Conservation (phyloP, 2,113 vertebrate genomes). For the Camelus dromedarius region DNA sequence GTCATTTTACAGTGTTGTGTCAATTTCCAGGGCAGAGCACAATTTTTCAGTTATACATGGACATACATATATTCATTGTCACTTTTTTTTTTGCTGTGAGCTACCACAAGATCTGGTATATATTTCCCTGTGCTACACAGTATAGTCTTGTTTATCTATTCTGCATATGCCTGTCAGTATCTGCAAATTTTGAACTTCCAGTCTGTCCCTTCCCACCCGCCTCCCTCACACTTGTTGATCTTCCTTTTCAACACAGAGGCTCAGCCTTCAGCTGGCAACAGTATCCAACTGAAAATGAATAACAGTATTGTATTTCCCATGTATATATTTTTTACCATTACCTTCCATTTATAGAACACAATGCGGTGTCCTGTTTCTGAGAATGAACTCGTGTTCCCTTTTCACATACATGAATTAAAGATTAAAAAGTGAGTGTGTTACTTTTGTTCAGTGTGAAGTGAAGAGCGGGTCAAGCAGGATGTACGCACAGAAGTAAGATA, state of each 20-base stretch:
- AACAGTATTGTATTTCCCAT: not conserved
- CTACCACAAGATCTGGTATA: too few relatives aligned
- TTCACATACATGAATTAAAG: not conserved
- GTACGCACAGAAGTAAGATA: not conserved
- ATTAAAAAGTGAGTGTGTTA: not conserved
- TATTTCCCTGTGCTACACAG: too few relatives aligned
- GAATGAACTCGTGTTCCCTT: not conserved
- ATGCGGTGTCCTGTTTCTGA: not conserved
- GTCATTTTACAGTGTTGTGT: too few relatives aligned
- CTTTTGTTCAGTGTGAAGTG: not conserved
- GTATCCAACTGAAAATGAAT: not conserved
- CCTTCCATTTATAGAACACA: not conserved
- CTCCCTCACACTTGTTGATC: not conserved
- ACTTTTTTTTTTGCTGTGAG: too few relatives aligned
- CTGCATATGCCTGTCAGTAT: too few relatives aligned
- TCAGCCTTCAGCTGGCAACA: not conserved
- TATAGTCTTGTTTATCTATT: too few relatives aligned
- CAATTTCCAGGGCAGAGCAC: too few relatives aligned
- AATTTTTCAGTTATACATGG: too few relatives aligned
- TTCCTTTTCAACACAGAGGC: not conserved
- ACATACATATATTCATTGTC: too few relatives aligned
- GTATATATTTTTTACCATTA: not conserved
- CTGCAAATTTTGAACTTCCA: too few relatives aligned
- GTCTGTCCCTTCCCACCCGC: too few relatives aligned
- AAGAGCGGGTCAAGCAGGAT: not conserved